These are phyloP conservation scores for Glareola pratincola DNA, from an alignment of 2,113 vertebrate genomes.

Conservation along the genomic window DNA sequence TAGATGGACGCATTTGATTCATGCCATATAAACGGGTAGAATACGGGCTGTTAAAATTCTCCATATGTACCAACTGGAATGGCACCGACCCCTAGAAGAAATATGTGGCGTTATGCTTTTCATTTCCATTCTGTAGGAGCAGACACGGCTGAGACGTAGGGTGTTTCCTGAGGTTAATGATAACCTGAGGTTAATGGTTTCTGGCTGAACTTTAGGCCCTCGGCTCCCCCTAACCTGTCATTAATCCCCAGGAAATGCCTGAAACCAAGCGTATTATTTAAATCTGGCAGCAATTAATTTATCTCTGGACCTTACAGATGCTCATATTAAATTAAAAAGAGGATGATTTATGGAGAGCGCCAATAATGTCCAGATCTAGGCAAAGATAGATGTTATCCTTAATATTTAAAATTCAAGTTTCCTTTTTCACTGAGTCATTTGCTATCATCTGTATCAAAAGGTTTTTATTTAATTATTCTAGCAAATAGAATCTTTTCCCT, in stretches of 20 bases:
- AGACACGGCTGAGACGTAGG: constrained; percentile 9
- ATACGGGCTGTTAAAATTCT: neutral
- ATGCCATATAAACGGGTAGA: neutral
- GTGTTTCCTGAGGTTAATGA: constrained; percentile 64
- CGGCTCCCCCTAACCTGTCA: constrained; percentile 61
- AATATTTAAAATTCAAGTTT: constrained; percentile 52
- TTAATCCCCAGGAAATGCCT: constrained; percentile 69
- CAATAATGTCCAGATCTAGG: constrained; percentile 34
- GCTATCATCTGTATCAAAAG: neutral
- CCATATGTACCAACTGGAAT: neutral
- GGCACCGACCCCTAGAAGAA: neutral
- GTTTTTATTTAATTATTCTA: constrained; percentile 36
- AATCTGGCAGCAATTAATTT: constrained; percentile 70
- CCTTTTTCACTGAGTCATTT: neutral
- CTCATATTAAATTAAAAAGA: constrained; percentile 62
- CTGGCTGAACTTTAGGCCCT: constrained; percentile 64
- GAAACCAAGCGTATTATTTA: constrained; percentile 61
- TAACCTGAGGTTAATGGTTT: constrained; percentile 69
- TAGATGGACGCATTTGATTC: neutral
- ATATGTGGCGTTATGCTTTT: neutral
- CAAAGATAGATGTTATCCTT: constrained; percentile 48
- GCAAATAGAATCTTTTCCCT: neutral
- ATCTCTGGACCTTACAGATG: constrained; percentile 64
- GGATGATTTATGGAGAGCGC: constrained; percentile 39
- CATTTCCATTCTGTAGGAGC: neutral